These are phyloP conservation scores for Tapera naevia DNA, from an alignment of 2,797 vertebrate species.

Conservation along the genomic window DNA sequence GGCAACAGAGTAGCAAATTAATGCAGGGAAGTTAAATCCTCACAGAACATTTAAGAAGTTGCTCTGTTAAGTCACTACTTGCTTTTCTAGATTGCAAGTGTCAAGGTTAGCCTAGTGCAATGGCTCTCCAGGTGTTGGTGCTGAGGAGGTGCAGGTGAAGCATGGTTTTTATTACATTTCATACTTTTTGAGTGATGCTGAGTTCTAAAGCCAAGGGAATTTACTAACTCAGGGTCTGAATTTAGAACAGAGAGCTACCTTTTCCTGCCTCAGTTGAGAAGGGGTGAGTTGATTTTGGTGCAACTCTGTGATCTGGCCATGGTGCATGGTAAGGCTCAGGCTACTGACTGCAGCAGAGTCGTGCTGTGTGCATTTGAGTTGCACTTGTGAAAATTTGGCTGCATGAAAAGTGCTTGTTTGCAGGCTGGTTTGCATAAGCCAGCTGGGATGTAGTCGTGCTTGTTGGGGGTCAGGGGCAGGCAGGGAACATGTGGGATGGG, in stretches of 20 bases:
- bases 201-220: neutral
- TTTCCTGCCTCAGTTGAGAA: neutral
- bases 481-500: neutral
- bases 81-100: neutral
- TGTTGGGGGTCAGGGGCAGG: neutral
- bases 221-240: neutral
- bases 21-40: neutral
- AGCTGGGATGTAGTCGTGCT: neutral
- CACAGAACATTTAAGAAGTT: neutral
- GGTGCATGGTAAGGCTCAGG: neutral
- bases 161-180: neutral
- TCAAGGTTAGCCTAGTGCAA: neutral
- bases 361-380: neutral
- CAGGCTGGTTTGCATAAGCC: neutral
- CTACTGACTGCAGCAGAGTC: neutral
- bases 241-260: neutral
- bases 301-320: fast-evolving
- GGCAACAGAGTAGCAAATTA: neutral
- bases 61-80: neutral
- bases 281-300: neutral
- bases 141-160: neutral
- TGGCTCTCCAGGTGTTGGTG: neutral
- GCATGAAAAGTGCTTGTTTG: neutral
- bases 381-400: neutral
- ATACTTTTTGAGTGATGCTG: neutral